Evolutionary conservation across 2,113 vertebrate genomes (phyloP).

Genomic region (Cranoglanis bouderius): DNA sequence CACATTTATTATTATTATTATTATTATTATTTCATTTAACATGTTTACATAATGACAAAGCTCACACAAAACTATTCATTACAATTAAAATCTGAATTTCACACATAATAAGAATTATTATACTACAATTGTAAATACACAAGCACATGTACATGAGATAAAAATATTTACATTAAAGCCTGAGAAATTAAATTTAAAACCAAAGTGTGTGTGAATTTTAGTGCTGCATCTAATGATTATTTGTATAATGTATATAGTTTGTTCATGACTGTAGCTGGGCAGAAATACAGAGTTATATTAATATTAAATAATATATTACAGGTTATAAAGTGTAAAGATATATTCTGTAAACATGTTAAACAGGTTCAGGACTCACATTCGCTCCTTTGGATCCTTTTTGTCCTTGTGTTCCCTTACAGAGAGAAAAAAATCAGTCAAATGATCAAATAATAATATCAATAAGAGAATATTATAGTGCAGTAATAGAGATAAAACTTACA

Average conservation of each 20-base stretch:
- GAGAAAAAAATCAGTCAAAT: conserved; percentile 1
- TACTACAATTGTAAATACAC: neutral
- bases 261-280: neutral
- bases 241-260: neutral
- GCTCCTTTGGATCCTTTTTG: conserved; percentile 96
- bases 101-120: neutral
- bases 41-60: neutral
- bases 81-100: neutral
- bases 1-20: neutral
- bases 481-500: conserved; percentile 72
- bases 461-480: neutral
- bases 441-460: neutral
- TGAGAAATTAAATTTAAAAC: too few species aligned
- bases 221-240: neutral
- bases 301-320: too few species aligned
- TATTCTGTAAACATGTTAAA: neutral
- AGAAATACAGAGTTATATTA: neutral
- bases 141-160: neutral
- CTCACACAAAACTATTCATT: neutral
- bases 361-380: conserved; percentile 76
- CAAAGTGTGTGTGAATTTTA: neutral
- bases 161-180: neutral
- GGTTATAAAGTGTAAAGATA: neutral
- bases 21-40: neutral
- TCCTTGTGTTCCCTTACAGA: conserved; percentile 85